Percentiles rank a stretch among this genome's conserved stretches.
Conservation (phyloP, 2,113 vertebrate species). For the Cephalopholis sonnerati region DNA sequence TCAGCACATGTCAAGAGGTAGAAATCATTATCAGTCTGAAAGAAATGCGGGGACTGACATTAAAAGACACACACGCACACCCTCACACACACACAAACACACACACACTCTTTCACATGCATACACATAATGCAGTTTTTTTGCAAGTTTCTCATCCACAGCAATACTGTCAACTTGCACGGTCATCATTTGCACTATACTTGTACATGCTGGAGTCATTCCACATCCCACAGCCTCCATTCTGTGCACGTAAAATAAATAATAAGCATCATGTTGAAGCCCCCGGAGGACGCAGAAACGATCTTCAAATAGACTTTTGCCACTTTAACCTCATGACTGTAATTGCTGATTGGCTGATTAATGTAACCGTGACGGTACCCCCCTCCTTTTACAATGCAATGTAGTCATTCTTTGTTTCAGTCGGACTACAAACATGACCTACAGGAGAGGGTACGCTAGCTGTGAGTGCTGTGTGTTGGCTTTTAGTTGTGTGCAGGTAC, state of each 20-base stretch:
- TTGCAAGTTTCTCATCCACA: constrained; percentile 20
- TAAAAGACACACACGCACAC: constrained; percentile 14
- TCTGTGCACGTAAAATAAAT: constrained; percentile 65
- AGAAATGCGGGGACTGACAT: constrained; percentile 44
- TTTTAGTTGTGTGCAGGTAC: background rate
- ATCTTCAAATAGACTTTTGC: constrained; percentile 21
- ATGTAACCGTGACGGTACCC: constrained; percentile 22
- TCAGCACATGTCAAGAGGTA: constrained; percentile 82
- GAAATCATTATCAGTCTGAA: constrained; percentile 73
- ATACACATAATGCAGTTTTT: constrained; percentile 10
- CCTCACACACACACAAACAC: constrained; percentile 7
- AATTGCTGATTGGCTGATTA: constrained; percentile 53
- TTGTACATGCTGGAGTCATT: constrained; percentile 19
- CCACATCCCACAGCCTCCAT: background rate
- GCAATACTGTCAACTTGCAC: constrained; percentile 29
- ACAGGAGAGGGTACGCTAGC: background rate
- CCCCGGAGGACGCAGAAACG: constrained; percentile 10
- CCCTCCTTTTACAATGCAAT: constrained; percentile 5
- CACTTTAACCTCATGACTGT: constrained; percentile 53
- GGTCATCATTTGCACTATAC: constrained; percentile 28
- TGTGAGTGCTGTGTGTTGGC: constrained; percentile 42
- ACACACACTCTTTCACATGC: background rate
- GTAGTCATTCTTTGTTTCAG: background rate
- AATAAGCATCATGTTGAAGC: constrained; percentile 14
- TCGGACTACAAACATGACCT: constrained; percentile 39